phyloP scores from a whole-genome alignment of 2,797 vertebrate genomes.

The Gastrophryne carolinensis region DNA sequence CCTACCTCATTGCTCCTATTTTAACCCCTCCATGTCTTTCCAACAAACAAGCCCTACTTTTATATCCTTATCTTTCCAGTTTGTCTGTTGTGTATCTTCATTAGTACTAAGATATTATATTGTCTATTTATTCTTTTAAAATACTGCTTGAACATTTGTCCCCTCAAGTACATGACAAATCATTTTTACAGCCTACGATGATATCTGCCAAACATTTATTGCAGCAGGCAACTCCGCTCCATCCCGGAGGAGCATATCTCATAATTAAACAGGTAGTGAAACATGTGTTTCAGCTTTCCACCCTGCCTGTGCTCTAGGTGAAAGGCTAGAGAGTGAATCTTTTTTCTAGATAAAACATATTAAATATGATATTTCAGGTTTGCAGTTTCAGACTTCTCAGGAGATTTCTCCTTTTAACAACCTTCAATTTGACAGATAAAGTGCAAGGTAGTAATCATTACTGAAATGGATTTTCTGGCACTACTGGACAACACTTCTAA shows the following conservation, averaged over 20 bases:
- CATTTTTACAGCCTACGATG: conserved; percentile 31
- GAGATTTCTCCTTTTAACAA: conserved; percentile 73
- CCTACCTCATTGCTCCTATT: too few relatives aligned
- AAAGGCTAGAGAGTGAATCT: conserved; percentile 63
- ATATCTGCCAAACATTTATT: conserved; percentile 47
- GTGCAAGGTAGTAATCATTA: conserved; percentile 73
- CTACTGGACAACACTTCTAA: conserved; percentile 76
- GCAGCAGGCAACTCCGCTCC: conserved; percentile 33
- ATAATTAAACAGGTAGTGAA: conserved; percentile 63
- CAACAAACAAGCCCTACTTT: too few relatives aligned
- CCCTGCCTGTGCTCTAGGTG: conserved; percentile 56
- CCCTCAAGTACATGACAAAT: conserved; percentile 32
- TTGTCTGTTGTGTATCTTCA: background rate
- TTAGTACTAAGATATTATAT: background rate
- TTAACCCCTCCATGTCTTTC: too few relatives aligned
- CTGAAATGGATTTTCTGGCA: conserved; percentile 77
- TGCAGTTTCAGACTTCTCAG: conserved; percentile 64
- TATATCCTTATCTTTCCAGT: too few relatives aligned
- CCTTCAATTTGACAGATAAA: conserved; percentile 72
- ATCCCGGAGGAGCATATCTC: conserved; percentile 56
- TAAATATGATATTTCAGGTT: conserved; percentile 69
- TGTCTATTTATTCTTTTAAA: conserved; percentile 1
- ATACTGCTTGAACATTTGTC: conserved; percentile 8
- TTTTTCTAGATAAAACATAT: conserved; percentile 65
- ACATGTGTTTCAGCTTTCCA: conserved; percentile 57